Conservation (phyloP, 2,113 vertebrate species). For the Proterorhinus semilunaris region DNA sequence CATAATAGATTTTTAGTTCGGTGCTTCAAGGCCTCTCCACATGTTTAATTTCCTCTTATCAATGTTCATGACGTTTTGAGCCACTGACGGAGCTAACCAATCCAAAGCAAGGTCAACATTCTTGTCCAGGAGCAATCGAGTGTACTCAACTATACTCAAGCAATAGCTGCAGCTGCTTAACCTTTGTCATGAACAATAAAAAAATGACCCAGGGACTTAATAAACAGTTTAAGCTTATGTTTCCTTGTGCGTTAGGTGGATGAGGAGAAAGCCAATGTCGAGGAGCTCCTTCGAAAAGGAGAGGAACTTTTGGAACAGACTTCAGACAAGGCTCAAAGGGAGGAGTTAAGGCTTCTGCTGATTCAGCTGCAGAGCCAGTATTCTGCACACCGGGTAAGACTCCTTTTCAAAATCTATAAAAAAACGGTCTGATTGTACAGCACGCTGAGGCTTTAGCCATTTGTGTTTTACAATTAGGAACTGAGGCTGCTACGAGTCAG, state of each 20-base stretch:
- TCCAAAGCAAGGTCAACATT: constrained; percentile 46
- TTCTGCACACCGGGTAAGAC: constrained; percentile 76
- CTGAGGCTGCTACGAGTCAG: constrained; percentile 63
- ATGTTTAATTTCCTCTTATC: constrained; percentile 47
- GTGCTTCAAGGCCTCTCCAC: constrained; percentile 38
- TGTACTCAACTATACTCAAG: constrained; percentile 15
- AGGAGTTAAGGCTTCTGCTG: constrained; percentile 83
- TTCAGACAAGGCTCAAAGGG: constrained; percentile 80
- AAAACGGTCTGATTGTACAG: neutral
- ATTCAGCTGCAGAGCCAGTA: constrained; percentile 85
- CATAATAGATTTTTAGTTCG: constrained; percentile 36
- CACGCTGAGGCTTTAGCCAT: neutral
- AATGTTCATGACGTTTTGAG: constrained; percentile 53
- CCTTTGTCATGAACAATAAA: neutral
- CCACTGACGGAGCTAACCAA: constrained; percentile 35
- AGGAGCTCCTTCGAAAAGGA: constrained; percentile 86
- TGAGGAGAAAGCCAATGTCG: constrained; percentile 85
- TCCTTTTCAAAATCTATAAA: neutral
- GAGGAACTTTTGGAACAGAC: constrained; percentile 83
- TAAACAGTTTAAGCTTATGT: neutral
- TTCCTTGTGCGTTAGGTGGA: constrained; percentile 78
- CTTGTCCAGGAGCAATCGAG: constrained; percentile 14
- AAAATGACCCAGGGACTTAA: no score
- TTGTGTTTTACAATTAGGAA: constrained; percentile 67
- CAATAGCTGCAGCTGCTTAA: neutral